Conservation (phyloP, 2,113 vertebrate species). For the Strigops habroptila region DNA sequence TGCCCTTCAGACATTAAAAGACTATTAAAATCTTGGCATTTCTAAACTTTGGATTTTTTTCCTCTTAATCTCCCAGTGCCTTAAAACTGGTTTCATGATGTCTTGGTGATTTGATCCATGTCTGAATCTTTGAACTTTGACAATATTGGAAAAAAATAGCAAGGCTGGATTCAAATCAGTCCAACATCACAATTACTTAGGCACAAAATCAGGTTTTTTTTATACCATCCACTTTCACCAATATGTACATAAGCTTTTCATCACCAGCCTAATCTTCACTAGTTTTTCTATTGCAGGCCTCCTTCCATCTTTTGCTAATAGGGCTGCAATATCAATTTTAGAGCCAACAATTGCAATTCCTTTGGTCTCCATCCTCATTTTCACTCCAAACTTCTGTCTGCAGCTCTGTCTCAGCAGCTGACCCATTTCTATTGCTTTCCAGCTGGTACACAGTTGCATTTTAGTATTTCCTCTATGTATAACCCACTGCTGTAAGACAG, state of each 20-base stretch:
- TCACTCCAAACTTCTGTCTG: background rate
- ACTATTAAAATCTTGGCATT: background rate
- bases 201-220: background rate
- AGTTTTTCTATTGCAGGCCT: background rate
- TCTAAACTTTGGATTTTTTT: background rate
- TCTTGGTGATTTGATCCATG: background rate
- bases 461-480: background rate
- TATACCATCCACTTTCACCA: background rate
- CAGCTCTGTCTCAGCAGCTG: background rate
- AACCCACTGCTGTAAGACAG: background rate
- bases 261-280: background rate
- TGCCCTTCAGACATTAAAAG: background rate
- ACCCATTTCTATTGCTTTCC: background rate
- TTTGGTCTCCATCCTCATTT: background rate
- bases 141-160: background rate
- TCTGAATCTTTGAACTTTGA: background rate
- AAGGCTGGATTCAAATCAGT: background rate
- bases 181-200: background rate
- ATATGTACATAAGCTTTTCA: background rate
- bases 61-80: background rate
- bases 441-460: background rate
- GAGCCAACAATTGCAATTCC: background rate
- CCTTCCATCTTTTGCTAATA: background rate
- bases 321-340: background rate
- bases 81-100: background rate